Percentiles rank a stretch among this genome's conserved stretches.
phyloP scores from a whole-genome alignment of 2,888 invertebrate species.

The Synergus itoensis region DNA sequence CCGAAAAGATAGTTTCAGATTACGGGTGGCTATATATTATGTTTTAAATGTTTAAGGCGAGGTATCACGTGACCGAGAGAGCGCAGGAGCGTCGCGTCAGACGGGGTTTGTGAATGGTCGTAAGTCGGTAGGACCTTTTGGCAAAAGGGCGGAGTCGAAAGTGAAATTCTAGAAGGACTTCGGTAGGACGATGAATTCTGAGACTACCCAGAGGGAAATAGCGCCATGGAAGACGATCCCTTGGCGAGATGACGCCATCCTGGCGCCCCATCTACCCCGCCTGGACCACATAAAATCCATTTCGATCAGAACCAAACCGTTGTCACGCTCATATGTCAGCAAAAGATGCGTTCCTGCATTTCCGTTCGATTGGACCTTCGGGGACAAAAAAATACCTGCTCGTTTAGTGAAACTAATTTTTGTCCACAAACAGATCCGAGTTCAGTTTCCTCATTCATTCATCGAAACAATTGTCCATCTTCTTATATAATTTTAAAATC shows the following conservation, averaged over 20 bases:
- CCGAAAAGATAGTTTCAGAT: slow-evolving; percentile 31
- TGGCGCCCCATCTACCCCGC: slow-evolving; percentile 67
- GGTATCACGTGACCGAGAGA: slow-evolving; percentile 16
- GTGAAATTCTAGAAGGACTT: slow-evolving; percentile 63
- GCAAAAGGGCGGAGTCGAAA: slow-evolving; percentile 60
- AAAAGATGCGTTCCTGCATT: slow-evolving; percentile 25
- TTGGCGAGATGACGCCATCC: slow-evolving; percentile 73
- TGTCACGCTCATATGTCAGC: slow-evolving; percentile 25
- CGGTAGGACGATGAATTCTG: slow-evolving; percentile 56
- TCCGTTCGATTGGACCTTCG: slow-evolving; percentile 2
- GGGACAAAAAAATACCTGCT: neutral
- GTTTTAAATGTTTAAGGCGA: slow-evolving; percentile 37
- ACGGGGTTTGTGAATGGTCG: slow-evolving; percentile 51
- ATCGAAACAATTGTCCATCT: neutral
- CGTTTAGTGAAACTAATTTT: slow-evolving; percentile 6
- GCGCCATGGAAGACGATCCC: slow-evolving; percentile 71
- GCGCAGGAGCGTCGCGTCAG: slow-evolving; percentile 44
- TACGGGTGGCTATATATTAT: slow-evolving; percentile 27
- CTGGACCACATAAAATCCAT: slow-evolving; percentile 56
- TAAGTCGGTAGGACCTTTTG: slow-evolving; percentile 54
- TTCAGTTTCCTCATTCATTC: neutral
- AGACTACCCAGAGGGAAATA: slow-evolving; percentile 58
- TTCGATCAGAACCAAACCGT: slow-evolving; percentile 47
- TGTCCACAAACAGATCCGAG: neutral
- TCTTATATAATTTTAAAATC: no score